phyloP scores from a whole-genome alignment of 2,888 invertebrate genomes.

The Andrena bicolor region DNA sequence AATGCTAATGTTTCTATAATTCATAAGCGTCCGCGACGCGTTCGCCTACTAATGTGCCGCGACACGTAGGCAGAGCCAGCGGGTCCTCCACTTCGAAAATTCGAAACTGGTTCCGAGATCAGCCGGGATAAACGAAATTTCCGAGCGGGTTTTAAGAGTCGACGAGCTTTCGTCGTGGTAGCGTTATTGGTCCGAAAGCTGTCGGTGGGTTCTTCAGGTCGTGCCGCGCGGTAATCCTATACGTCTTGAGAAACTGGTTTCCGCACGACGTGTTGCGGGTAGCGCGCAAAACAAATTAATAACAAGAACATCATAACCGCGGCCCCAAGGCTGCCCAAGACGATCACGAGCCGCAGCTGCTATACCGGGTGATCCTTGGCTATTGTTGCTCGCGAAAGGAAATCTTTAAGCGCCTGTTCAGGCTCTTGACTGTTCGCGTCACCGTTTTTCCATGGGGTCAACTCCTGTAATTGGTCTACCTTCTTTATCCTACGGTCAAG shows the following conservation, averaged over 20 bases:
- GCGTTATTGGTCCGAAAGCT: constrained; percentile 72
- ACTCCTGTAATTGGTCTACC: not conserved
- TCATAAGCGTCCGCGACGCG: constrained; percentile 3
- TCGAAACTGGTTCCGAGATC: constrained; percentile 65
- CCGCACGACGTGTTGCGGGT: constrained; percentile 73
- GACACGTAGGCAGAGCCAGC: not conserved
- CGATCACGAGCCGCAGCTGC: constrained; percentile 64
- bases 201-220: constrained; percentile 70
- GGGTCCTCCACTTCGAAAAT: constrained; percentile 44
- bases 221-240: constrained; percentile 72
- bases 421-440: constrained; percentile 64
- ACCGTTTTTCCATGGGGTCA: constrained; percentile 54
- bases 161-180: constrained; percentile 69
- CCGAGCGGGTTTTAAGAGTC: constrained; percentile 46
- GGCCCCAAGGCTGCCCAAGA: constrained; percentile 70
- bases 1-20: constrained; percentile 43
- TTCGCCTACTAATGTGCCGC: not conserved
- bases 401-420: constrained; percentile 45
- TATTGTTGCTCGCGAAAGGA: constrained; percentile 55
- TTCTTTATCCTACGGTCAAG: not conserved
- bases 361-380: constrained; percentile 70
- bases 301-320: constrained; percentile 78
- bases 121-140: constrained; percentile 62
- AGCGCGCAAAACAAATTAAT: constrained; percentile 81
- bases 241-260: constrained; percentile 80